Evolutionary conservation across 2,797 vertebrate species (phyloP).

Genomic region (Protonibea diacanthus): DNA sequence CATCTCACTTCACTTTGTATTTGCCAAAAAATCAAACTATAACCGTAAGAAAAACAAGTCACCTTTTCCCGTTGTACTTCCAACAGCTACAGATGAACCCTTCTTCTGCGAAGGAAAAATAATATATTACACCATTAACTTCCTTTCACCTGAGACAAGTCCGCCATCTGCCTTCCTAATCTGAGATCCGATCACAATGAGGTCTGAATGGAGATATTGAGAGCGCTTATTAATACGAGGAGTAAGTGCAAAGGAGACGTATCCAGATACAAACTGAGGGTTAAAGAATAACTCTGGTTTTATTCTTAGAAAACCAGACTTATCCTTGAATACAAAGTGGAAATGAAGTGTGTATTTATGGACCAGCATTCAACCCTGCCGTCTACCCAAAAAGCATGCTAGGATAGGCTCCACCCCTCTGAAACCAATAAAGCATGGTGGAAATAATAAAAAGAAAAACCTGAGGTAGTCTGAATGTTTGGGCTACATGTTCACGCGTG

Average conservation of each 20-base stretch:
- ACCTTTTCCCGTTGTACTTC: too few relatives aligned
- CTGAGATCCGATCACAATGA: background rate
- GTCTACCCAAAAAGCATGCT: slow-evolving; percentile 34
- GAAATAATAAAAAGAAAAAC: slow-evolving; percentile 15
- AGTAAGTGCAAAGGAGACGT: background rate
- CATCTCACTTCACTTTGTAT: background rate
- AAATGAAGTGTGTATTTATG: slow-evolving; percentile 1
- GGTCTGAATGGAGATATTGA: background rate
- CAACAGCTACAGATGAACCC: background rate
- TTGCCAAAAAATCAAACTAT: background rate
- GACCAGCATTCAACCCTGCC: slow-evolving; percentile 1
- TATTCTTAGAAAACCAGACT: background rate
- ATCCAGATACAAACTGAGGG: background rate
- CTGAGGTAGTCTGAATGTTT: slow-evolving; percentile 73
- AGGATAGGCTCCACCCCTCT: background rate
- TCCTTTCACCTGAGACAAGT: background rate
- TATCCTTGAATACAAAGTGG: background rate
- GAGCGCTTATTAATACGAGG: background rate
- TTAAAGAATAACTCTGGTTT: background rate
- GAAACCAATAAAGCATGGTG: slow-evolving; percentile 13
- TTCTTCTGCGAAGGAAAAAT: too few relatives aligned
- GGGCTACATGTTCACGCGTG: slow-evolving; percentile 45
- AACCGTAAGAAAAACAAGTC: too few relatives aligned
- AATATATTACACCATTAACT: background rate
- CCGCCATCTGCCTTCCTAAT: background rate